Evolutionary conservation across 2,797 vertebrate genomes (phyloP).

Genomic region (Nannoperca australis): DNA sequence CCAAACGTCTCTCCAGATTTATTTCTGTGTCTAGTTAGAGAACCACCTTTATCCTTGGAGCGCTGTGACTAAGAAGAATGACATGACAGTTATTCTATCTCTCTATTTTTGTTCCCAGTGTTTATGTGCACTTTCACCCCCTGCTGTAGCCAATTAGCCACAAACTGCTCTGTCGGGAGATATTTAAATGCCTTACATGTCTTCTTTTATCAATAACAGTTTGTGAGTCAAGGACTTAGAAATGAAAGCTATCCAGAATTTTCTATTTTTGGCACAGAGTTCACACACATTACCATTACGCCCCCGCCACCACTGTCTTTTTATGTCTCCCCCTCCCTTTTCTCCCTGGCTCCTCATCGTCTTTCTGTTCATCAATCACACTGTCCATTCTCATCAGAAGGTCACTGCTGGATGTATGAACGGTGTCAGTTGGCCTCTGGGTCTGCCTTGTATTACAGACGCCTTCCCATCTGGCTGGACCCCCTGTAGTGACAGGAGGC

Average conservation of each 20-base stretch:
- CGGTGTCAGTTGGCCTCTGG: slow-evolving; percentile 45
- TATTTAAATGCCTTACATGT: slow-evolving; percentile 63
- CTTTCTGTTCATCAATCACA: slow-evolving; percentile 71
- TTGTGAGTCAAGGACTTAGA: slow-evolving; percentile 71
- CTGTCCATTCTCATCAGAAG: slow-evolving; percentile 57
- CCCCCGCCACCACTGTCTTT: slow-evolving; percentile 41
- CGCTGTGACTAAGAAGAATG: slow-evolving; percentile 73
- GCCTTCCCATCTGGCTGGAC: slow-evolving; percentile 72
- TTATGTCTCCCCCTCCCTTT: slow-evolving; percentile 57
- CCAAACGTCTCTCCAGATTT: slow-evolving; percentile 28
- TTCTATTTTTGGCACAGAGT: slow-evolving; percentile 80
- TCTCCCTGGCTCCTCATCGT: slow-evolving; percentile 49
- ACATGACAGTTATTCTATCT: slow-evolving; percentile 73
- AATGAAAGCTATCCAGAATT: slow-evolving; percentile 69
- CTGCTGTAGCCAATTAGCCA: slow-evolving; percentile 71
- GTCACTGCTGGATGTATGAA: slow-evolving; percentile 54
- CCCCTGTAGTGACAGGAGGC: slow-evolving; percentile 72
- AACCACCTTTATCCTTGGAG: slow-evolving; percentile 45
- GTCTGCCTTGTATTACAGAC: slow-evolving; percentile 79
- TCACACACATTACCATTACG: slow-evolving; percentile 61
- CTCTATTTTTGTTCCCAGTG: slow-evolving; percentile 62
- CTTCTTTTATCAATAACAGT: slow-evolving; percentile 74
- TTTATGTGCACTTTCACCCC: slow-evolving; percentile 72
- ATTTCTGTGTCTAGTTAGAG: slow-evolving; percentile 46
- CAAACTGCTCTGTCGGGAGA: slow-evolving; percentile 57